These are phyloP conservation scores for Rhodinocichla rosea DNA, from an alignment of 2,113 vertebrate species.

Conservation along the genomic window DNA sequence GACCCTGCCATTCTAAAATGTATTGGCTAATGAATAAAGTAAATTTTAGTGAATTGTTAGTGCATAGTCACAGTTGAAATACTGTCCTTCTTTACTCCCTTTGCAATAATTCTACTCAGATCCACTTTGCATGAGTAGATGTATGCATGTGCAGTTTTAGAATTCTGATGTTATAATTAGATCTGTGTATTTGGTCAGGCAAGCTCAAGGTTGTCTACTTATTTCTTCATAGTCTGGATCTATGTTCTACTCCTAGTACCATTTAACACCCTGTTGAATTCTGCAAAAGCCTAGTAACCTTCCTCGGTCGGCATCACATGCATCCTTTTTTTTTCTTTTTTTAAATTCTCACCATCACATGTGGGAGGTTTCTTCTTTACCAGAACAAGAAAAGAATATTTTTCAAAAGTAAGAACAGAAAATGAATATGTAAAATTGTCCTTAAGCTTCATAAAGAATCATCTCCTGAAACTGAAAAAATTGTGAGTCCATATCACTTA, in stretches of 20 bases:
- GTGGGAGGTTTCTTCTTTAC: background rate
- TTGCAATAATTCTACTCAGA: background rate
- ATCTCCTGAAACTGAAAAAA: background rate
- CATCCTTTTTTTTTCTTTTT: background rate
- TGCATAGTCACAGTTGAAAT: background rate
- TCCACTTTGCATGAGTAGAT: background rate
- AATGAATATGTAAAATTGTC: background rate
- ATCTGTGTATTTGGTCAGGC: background rate
- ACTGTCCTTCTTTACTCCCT: background rate
- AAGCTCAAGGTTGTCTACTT: background rate
- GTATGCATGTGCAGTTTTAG: background rate
- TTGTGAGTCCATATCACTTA: background rate
- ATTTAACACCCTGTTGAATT: background rate
- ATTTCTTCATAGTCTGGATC: background rate
- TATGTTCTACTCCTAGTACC: background rate
- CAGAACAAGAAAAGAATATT: background rate
- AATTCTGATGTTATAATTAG: background rate
- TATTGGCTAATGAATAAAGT: background rate
- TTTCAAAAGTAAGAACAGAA: constrained; percentile 28
- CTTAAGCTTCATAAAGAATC: background rate
- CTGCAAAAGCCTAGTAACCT: background rate
- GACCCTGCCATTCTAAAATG: background rate
- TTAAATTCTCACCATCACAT: background rate
- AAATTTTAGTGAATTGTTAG: background rate
- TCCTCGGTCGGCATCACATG: background rate